Evolutionary conservation across 2,888 invertebrate genomes (phyloP).

Genomic region (Chrysotoxum bicinctum): DNA sequence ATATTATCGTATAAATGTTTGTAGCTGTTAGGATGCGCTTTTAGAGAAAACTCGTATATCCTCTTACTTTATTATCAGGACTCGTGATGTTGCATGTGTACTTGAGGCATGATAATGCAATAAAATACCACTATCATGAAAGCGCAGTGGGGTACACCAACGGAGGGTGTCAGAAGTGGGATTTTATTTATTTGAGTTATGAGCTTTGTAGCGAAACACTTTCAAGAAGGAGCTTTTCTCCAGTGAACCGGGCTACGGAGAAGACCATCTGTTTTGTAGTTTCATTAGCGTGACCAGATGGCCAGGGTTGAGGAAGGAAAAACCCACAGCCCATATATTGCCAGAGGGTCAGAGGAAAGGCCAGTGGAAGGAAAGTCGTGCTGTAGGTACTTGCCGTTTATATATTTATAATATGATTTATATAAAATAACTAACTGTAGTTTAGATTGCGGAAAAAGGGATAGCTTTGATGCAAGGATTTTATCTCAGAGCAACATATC

Average conservation of each 20-base stretch:
- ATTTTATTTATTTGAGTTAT: slow-evolving; percentile 55
- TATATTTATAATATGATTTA: slow-evolving; percentile 1
- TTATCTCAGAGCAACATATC: background rate
- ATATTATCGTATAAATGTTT: slow-evolving; percentile 52
- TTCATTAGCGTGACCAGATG: slow-evolving; percentile 55
- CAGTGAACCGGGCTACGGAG: slow-evolving; percentile 5
- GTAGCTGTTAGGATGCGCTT: slow-evolving; percentile 14
- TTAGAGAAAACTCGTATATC: background rate
- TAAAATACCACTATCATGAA: slow-evolving; percentile 10
- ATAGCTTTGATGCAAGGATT: slow-evolving; percentile 6
- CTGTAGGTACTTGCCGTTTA: background rate
- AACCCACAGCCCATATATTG: background rate
- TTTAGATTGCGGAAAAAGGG: background rate
- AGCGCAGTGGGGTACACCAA: background rate
- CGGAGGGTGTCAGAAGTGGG: slow-evolving; percentile 28
- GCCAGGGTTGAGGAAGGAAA: background rate
- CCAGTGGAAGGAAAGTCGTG: background rate
- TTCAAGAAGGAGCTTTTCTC: slow-evolving; percentile 8
- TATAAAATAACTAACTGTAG: slow-evolving; percentile 8
- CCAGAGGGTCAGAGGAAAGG: background rate
- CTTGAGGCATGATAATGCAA: slow-evolving; percentile 5
- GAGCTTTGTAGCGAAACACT: slow-evolving; percentile 20
- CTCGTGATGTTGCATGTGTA: background rate
- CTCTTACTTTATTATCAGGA: slow-evolving; percentile 22
- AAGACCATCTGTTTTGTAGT: slow-evolving; percentile 50